A percentile compares a stretch with the other conserved stretches of the same genome.
phyloP scores from a whole-genome alignment of 2,113 vertebrate species.

The Pycnonotus jocosus region DNA sequence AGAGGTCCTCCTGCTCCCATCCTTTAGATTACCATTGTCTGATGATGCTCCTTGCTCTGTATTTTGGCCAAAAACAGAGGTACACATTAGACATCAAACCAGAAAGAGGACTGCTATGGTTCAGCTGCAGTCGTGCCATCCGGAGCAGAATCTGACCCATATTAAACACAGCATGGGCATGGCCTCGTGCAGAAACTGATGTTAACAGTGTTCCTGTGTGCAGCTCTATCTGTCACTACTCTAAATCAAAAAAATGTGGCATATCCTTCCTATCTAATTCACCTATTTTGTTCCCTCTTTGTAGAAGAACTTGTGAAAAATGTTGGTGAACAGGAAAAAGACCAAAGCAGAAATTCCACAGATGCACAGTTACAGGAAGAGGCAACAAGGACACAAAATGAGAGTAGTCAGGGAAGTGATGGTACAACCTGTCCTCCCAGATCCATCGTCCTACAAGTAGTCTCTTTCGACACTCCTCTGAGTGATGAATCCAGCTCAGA shows the following conservation, averaged over 20 bases:
- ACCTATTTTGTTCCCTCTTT: constrained; percentile 54
- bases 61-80: not conserved
- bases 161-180: not conserved
- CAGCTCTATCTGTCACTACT: not conserved
- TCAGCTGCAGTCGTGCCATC: not conserved
- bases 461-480: constrained; percentile 33
- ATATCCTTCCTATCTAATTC: constrained; percentile 44
- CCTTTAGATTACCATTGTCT: not conserved
- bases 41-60: not conserved
- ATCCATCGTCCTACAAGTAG: constrained; percentile 33
- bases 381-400: constrained; percentile 16
- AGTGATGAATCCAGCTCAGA: constrained; percentile 20
- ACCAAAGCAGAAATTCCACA: constrained; percentile 36
- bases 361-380: constrained; percentile 25
- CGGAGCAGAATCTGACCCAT: not conserved
- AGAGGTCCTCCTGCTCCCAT: not conserved
- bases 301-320: constrained; percentile 56
- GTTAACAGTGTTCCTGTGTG: not conserved
- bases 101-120: not conserved
- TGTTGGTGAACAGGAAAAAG: constrained; percentile 35
- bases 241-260: constrained; percentile 4
- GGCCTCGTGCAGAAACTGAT: not conserved
- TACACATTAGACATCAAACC: not conserved
- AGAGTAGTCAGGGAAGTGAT: constrained; percentile 44
- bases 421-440: constrained; percentile 12